Conservation (phyloP, 2,113 vertebrate genomes). For the Morone saxatilis region DNA sequence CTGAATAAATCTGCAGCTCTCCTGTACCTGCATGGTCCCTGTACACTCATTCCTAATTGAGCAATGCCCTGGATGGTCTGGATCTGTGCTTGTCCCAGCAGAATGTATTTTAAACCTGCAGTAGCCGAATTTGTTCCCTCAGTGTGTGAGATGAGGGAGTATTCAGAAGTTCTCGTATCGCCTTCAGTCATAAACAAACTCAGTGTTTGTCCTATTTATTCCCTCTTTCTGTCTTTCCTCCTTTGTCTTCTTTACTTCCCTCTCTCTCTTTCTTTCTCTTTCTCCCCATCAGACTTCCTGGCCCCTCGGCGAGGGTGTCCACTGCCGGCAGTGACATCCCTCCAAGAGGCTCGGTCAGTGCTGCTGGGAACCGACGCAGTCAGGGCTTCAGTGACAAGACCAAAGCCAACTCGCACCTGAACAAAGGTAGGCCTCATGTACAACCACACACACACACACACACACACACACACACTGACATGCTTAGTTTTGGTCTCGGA, state of each 20-base stretch:
- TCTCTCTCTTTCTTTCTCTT: slow-evolving; percentile 40
- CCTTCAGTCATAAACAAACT: not conserved
- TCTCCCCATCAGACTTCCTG: slow-evolving; percentile 90
- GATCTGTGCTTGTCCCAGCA: not conserved
- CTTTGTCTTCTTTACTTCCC: not conserved
- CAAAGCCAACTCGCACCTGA: slow-evolving; percentile 87
- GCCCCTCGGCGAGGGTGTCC: slow-evolving; percentile 90
- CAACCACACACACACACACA: not conserved
- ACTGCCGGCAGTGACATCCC: slow-evolving; percentile 91
- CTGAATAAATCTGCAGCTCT: not conserved
- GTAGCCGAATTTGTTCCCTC: not conserved
- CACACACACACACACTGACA: not conserved
- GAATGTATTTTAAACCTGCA: not conserved
- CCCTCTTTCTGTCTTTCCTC: not conserved
- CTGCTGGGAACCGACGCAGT: slow-evolving; percentile 92
- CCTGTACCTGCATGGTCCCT: not conserved
- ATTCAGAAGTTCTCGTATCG: not conserved
- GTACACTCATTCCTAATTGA: not conserved
- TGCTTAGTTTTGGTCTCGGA: too few relatives aligned
- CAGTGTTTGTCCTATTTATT: not conserved
- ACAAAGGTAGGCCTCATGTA: slow-evolving; percentile 87
- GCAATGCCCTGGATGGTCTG: not conserved
- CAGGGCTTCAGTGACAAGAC: slow-evolving; percentile 97
- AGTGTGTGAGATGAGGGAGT: not conserved
- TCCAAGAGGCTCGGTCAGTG: slow-evolving; percentile 84